phyloP scores from a whole-genome alignment of 1,140 invertebrate species.

The Drosophila littoralis region DNA sequence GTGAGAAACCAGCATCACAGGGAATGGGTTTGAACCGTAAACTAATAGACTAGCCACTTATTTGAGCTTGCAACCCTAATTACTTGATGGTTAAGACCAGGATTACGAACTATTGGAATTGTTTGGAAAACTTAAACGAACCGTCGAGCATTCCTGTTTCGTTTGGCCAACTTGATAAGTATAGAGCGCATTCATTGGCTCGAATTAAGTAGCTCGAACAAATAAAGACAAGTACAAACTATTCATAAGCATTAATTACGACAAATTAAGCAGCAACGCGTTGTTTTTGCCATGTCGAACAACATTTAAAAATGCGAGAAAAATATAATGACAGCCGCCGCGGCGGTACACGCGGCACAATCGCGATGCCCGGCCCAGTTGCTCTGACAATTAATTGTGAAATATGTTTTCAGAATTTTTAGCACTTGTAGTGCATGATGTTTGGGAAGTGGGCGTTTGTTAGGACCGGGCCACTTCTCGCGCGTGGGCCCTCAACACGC shows the following conservation, averaged over 20 bases:
- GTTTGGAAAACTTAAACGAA: no score
- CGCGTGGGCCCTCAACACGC: constrained; percentile 39
- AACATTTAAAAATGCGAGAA: constrained; percentile 79
- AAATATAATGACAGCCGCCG: constrained; percentile 46
- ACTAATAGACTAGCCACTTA: no score
- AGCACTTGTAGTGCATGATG: constrained; percentile 77
- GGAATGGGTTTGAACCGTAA: no score
- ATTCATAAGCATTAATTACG: constrained; percentile 82
- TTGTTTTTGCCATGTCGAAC: constrained; percentile 82
- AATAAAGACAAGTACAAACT: constrained; percentile 80
- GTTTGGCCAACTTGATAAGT: no score
- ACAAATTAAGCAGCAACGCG: constrained; percentile 81
- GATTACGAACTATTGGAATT: no score
- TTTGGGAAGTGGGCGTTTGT: constrained; percentile 66
- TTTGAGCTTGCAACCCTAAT: no score
- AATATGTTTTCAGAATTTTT: constrained; percentile 82
- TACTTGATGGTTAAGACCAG: no score
- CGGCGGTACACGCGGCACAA: constrained; percentile 1
- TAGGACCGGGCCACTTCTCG: not conserved
- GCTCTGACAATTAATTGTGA: constrained; percentile 82
- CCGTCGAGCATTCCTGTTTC: no score
- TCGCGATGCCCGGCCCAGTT: constrained; percentile 44
- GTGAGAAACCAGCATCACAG: no score
- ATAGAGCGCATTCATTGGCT: constrained; percentile 30
- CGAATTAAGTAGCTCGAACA: constrained; percentile 56